Percentiles rank a stretch among this genome's conserved stretches.
phyloP scores from a whole-genome alignment of 2,797 vertebrate genomes.

The Clarias platycephalus region DNA sequence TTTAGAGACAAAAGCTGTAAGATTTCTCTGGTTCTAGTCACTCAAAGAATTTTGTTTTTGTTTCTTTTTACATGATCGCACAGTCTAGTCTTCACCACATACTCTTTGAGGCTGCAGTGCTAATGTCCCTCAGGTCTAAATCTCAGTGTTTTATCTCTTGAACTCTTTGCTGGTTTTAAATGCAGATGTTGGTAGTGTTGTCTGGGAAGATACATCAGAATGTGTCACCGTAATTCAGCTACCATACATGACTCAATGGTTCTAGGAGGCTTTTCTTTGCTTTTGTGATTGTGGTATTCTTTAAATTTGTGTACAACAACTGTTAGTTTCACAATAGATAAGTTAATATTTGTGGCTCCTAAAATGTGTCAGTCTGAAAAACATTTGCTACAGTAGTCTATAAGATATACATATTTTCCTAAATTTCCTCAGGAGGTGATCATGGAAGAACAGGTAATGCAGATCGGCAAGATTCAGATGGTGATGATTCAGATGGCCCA shows the following conservation, averaged over 20 bases:
- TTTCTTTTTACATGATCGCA: background rate
- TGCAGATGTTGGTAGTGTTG: too few species aligned
- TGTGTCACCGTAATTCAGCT: background rate
- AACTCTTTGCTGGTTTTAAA: background rate
- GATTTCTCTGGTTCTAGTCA: conserved; percentile 61
- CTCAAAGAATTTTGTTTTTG: conserved; percentile 51
- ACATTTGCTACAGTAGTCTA: background rate
- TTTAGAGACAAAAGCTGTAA: conserved; percentile 71
- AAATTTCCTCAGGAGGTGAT: conserved; percentile 83
- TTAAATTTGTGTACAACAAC: background rate
- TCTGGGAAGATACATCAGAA: background rate
- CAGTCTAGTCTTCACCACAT: background rate
- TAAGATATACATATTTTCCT: background rate
- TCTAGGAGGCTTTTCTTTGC: too few species aligned
- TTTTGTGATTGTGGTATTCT: background rate
- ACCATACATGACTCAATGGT: background rate
- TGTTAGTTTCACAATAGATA: background rate
- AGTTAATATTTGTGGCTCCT: background rate
- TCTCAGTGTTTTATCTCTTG: background rate
- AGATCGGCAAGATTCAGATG: conserved; percentile 87
- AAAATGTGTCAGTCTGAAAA: background rate
- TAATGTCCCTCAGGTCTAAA: background rate
- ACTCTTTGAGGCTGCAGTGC: background rate
- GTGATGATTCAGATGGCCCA: conserved; percentile 89
- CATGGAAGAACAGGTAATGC: conserved; percentile 79